Percentiles rank a stretch among this genome's conserved stretches.
These are phyloP conservation scores for Acleris cristana DNA, from an alignment of 2,888 invertebrate species.

Conservation along the genomic window DNA sequence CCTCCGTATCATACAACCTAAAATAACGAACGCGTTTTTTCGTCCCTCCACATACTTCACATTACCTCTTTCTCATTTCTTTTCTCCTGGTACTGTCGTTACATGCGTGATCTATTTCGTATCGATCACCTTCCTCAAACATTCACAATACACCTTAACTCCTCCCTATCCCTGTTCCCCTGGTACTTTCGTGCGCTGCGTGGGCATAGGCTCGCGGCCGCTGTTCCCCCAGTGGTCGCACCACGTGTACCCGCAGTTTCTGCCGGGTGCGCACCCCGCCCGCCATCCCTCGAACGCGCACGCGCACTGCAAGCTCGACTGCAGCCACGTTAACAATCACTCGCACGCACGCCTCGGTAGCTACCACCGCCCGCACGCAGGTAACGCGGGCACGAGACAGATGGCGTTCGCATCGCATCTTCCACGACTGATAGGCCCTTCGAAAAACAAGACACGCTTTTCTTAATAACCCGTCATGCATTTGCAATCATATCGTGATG, in stretches of 20 bases:
- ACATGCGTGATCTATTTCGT: no score
- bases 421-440: slow-evolving; percentile 21
- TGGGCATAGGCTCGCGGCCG: slow-evolving; percentile 86
- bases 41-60: not conserved
- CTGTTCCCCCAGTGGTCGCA: slow-evolving; percentile 97
- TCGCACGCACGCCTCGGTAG: slow-evolving; percentile 80
- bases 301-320: slow-evolving; percentile 84
- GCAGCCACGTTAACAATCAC: slow-evolving; percentile 80
- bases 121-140: not conserved
- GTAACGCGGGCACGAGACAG: slow-evolving; percentile 62
- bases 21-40: not conserved
- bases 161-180: slow-evolving; percentile 10
- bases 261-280: slow-evolving; percentile 93
- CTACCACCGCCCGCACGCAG: slow-evolving; percentile 83
- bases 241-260: slow-evolving; percentile 97
- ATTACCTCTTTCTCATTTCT: slow-evolving; percentile 3
- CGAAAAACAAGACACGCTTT: no score
- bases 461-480: no score
- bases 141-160: not conserved
- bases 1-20: not conserved
- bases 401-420: slow-evolving; percentile 59
- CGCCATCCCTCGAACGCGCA: slow-evolving; percentile 72
- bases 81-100: slow-evolving; percentile 8
- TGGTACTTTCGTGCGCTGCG: slow-evolving; percentile 27
- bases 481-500: no score